Evolutionary conservation across 2,113 vertebrate species (phyloP), one percentile per base, ranked within the genome.

Genomic region (Chamaea fasciata): DNA sequence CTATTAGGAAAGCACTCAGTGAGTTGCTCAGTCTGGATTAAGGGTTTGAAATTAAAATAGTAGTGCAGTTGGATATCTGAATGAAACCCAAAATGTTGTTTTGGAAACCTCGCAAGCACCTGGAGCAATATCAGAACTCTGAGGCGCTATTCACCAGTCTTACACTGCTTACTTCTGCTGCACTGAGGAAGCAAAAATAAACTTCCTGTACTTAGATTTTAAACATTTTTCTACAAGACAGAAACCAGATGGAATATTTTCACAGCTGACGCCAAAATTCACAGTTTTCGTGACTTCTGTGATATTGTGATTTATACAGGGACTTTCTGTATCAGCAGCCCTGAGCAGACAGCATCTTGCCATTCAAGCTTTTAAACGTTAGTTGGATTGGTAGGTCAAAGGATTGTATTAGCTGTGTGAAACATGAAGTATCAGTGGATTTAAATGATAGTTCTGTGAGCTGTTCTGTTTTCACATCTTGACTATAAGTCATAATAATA

Each of bases 161-260:
- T 68, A 82, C 89, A 84, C 77, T 79, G 90, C 88, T 93, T 93
- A 71, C 69, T 96, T 92, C 92, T 96, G 76, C 84, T 95, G 70
- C 89, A 87, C 46, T 85, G 83, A 85, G 87, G 80, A 96, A 94
- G 94, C 95, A 95, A 94, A 96, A 97, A 91, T 80, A 95, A 93
- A 95, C 89, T 93, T 93, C 92, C 92, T 96, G 88, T 90, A 86
- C 93, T 96, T 93, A 93, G 96, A 94, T 95, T 97, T 96, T 90
- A 96, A 97, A 92, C 83, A 95, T 97, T 97, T 97, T 94, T 87
- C 90, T 97, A 49, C 47, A 90, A 97, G 97, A 96, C 95, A 95
- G 96, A 97, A 97, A 95, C 90, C 92, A 97, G 96, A 95, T 95
- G 89, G 96, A 95, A 95, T 92, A 80, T 97, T 97, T 97, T 97